phyloP scores from a whole-genome alignment of 2,113 vertebrate species.

The human region GRCh38 chr5:41559501-41560000 shows the following conservation, averaged over 20 bases:
- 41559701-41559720: constrained; percentile 45
- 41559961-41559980: constrained; percentile 35
- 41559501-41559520: constrained; percentile 45
- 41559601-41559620: not conserved
- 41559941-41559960: constrained; percentile 49
- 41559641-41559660: constrained; percentile 17
- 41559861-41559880: constrained; percentile 23
- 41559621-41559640: not conserved
- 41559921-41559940: not conserved
- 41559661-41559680: not conserved
- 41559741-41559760: constrained; percentile 10
- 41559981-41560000: constrained; percentile 53
- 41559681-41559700: constrained; percentile 39
- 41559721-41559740: not conserved
- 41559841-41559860: constrained; percentile 23
- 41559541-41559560: not conserved
- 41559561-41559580: not conserved
- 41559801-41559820: not conserved
- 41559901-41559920: constrained; percentile 62
- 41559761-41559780: constrained; percentile 7
- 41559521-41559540: not conserved
- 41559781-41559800: not conserved
- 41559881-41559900: constrained; percentile 44
- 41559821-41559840: not conserved
- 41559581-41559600: not conserved